A percentile compares a stretch with the other conserved stretches of the same genome.
phyloP scores from a whole-genome alignment of 2,113 vertebrate species.

The Ailurus styani region DNA sequence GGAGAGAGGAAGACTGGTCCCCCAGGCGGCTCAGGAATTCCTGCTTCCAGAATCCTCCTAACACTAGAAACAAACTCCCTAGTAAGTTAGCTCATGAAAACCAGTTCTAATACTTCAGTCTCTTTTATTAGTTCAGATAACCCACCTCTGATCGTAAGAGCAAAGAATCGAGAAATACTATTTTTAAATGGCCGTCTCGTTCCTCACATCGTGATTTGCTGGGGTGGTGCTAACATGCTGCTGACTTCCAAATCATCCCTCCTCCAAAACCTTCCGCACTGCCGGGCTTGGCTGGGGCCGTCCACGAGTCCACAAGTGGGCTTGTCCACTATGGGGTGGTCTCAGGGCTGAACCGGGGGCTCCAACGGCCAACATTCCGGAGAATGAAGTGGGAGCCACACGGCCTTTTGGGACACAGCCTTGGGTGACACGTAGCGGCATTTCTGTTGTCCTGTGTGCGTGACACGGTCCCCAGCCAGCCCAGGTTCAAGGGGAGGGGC shows the following conservation, averaged over 20 bases:
- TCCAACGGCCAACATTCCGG: not conserved
- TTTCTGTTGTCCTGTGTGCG: rapidly evolving
- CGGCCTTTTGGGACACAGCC: too few relatives aligned
- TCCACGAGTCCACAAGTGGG: rapidly evolving
- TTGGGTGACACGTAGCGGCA: rapidly evolving
- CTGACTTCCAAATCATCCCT: not conserved
- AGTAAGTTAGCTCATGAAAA: rapidly evolving
- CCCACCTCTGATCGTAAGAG: not conserved
- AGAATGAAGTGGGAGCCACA: not conserved
- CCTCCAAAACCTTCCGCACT: not conserved
- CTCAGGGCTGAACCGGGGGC: not conserved
- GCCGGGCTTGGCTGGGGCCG: not conserved
- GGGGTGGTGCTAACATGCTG: not conserved
- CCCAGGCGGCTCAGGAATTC: rapidly evolving
- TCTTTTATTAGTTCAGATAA: not conserved
- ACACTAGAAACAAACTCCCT: not conserved
- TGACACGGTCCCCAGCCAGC: not conserved
- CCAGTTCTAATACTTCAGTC: too few relatives aligned
- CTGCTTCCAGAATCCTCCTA: not conserved
- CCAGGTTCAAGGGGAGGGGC: not conserved
- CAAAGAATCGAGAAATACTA: not conserved
- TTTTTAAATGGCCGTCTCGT: not conserved
- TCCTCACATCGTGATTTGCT: not conserved
- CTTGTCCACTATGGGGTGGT: not conserved
- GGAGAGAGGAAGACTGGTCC: not conserved